phyloP scores from a whole-genome alignment of 1,140 invertebrate genomes.

The Megalopta genalis region DNA sequence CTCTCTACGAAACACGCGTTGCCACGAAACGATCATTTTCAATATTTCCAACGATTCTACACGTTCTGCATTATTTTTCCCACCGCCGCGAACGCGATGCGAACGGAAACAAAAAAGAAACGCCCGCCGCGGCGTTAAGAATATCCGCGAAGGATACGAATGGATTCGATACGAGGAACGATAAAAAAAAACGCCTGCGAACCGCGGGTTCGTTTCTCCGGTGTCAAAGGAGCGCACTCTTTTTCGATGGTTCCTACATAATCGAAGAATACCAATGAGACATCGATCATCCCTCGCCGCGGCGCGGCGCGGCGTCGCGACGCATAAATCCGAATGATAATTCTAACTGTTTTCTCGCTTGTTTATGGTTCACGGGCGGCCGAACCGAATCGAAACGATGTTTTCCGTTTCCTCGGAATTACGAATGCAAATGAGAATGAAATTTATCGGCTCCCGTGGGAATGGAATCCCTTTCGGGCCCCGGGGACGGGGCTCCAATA shows the following conservation, averaged over 20 bases:
- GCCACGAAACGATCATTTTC: no score
- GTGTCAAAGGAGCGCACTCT: no score
- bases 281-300: not conserved
- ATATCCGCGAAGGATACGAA: no score
- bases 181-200: no score
- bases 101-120: no score
- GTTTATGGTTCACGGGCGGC: not conserved
- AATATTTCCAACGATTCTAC: no score
- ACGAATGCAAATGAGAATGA: not conserved
- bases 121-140: no score
- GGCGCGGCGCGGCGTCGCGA: not conserved
- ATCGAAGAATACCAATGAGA: not conserved
- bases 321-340: not conserved
- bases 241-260: not conserved
- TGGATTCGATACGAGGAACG: no score
- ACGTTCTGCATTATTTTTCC: no score
- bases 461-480: constrained; percentile 11
- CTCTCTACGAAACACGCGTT: no score
- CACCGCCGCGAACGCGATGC: no score
- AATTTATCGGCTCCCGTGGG: constrained; percentile 33
- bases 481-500: not conserved
- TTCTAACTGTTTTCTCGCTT: not conserved
- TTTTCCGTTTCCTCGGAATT: constrained; percentile 5
- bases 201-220: no score
- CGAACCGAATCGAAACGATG: not conserved